These are phyloP conservation scores for Saccostrea cuccullata DNA, from an alignment of 1,140 invertebrate species.

Conservation along the genomic window DNA sequence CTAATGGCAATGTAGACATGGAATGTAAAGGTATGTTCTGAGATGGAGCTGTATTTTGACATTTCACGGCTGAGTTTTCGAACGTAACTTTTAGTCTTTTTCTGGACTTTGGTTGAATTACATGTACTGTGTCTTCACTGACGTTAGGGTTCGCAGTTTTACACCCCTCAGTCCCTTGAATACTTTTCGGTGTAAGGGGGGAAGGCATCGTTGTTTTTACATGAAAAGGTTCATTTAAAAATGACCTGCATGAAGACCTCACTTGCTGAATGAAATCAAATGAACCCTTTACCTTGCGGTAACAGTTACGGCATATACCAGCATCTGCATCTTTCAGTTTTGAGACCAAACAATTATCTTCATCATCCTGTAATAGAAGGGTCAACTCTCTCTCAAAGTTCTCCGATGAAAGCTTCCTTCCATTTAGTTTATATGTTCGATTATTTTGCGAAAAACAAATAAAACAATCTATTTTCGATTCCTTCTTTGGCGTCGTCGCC, in stretches of 20 bases:
- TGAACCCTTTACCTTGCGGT: background rate
- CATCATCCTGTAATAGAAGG: background rate
- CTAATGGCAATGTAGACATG: background rate
- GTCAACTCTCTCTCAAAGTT: background rate
- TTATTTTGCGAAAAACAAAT: slow-evolving; percentile 14
- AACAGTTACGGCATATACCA: slow-evolving; percentile 3
- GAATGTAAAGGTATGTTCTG: background rate
- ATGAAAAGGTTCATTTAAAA: no score
- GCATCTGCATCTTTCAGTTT: background rate
- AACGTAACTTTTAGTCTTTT: slow-evolving; percentile 22
- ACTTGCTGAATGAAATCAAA: slow-evolving; percentile 11
- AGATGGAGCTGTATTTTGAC: slow-evolving; percentile 20
- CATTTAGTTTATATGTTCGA: no score
- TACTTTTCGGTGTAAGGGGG: slow-evolving; percentile 14
- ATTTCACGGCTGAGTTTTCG: background rate
- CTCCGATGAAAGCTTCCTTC: background rate
- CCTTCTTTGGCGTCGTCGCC: slow-evolving; percentile 24
- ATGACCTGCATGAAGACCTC: no score
- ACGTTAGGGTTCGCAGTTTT: background rate
- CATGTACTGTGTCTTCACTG: background rate
- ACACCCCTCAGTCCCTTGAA: background rate
- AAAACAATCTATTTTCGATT: slow-evolving; percentile 3
- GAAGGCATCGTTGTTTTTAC: slow-evolving; percentile 9
- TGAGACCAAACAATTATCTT: background rate
- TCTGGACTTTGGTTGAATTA: slow-evolving; percentile 7